Conservation (phyloP, 2,113 vertebrate genomes). For the Rhinopomastus cyanomelas region DNA sequence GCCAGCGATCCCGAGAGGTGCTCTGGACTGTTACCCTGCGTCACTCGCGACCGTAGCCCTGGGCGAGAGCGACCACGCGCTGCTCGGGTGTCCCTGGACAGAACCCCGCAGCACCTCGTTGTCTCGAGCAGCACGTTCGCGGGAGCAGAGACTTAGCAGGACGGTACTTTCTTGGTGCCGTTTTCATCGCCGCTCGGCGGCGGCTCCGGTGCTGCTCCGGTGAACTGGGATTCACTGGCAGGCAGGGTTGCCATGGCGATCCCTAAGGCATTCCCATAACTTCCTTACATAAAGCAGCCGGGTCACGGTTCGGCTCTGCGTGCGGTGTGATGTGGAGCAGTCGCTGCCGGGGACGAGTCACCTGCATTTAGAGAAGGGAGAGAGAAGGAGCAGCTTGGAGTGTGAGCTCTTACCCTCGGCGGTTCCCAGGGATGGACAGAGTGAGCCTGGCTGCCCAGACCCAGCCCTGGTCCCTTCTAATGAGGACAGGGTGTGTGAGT, state of each 20-base stretch:
- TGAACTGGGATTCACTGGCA: slow-evolving; percentile 59
- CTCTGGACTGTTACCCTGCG: background rate
- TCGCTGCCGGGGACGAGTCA: background rate
- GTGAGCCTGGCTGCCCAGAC: background rate
- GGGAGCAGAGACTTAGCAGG: background rate
- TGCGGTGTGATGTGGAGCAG: background rate
- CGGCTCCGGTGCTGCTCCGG: slow-evolving; percentile 31
- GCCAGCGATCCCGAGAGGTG: background rate
- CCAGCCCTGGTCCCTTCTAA: background rate
- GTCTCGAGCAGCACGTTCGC: background rate
- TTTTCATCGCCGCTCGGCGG: background rate
- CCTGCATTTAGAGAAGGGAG: background rate
- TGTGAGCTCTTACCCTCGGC: too few species aligned
- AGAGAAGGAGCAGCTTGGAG: too few species aligned
- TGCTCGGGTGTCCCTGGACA: background rate
- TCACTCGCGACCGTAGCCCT: background rate
- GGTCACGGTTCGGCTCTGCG: slow-evolving; percentile 9
- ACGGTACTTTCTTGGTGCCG: background rate
- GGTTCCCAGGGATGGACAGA: background rate
- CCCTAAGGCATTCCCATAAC: slow-evolving; percentile 53
- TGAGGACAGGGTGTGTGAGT: background rate
- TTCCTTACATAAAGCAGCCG: slow-evolving; percentile 48
- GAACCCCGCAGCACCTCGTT: background rate
- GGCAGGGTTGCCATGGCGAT: slow-evolving; percentile 70
- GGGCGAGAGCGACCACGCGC: fast-evolving